Percentiles rank a stretch among this genome's conserved stretches.
Evolutionary conservation across 2,797 vertebrate species (phyloP).

Genomic region (Spheniscus humboldti): DNA sequence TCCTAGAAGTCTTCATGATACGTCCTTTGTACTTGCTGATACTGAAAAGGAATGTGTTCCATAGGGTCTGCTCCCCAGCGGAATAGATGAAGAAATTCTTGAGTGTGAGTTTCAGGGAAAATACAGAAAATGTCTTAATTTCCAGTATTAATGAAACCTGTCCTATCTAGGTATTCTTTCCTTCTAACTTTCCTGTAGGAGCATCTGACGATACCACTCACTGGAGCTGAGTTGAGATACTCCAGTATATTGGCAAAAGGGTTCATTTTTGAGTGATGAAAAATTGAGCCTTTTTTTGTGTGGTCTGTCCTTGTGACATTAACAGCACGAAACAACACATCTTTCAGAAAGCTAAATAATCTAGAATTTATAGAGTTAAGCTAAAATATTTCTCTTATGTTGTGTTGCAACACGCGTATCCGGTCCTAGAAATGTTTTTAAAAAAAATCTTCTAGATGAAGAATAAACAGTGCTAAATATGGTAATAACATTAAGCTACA

Average conservation of each 20-base stretch:
- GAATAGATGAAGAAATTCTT: background rate
- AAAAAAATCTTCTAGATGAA: conserved; percentile 57
- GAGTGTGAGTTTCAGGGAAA: background rate
- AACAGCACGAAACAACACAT: background rate
- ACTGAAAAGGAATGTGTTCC: background rate
- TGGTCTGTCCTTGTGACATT: background rate
- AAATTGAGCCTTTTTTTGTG: background rate
- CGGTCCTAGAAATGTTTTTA: conserved; percentile 36
- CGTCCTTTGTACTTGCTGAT: background rate
- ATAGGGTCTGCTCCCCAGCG: background rate
- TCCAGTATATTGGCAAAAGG: background rate
- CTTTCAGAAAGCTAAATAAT: background rate
- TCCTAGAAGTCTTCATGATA: background rate
- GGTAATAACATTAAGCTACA: conserved; percentile 64
- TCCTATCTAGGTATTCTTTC: background rate
- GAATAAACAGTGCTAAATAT: conserved; percentile 73
- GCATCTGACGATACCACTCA: background rate
- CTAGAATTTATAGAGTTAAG: conserved; percentile 60
- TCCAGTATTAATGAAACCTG: background rate
- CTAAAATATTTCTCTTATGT: conserved; percentile 52
- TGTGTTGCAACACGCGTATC: conserved; percentile 63
- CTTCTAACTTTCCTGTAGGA: background rate
- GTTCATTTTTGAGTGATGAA: background rate
- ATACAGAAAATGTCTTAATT: background rate
- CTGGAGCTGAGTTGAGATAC: background rate